Percentiles rank a stretch among this genome's conserved stretches.
Conservation (phyloP, 2,888 invertebrate genomes). For the Pelosia muscerda region DNA sequence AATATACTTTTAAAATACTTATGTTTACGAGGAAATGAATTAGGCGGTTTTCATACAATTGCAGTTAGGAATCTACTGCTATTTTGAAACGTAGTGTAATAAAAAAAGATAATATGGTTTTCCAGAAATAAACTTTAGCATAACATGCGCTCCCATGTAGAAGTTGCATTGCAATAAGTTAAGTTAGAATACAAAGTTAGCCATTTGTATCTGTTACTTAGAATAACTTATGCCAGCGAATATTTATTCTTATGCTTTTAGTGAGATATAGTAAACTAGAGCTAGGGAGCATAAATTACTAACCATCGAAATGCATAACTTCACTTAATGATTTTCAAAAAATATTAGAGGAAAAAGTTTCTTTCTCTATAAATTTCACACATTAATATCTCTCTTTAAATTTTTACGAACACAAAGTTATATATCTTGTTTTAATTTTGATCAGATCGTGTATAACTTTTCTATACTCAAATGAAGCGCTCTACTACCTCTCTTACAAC, state of each 20-base stretch:
- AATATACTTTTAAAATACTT: no score
- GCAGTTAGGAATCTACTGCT: not conserved
- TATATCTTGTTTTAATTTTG: not conserved
- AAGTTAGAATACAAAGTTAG: conserved; percentile 8
- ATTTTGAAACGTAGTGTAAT: not conserved
- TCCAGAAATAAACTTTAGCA: not conserved
- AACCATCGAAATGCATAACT: no score
- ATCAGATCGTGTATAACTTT: no score
- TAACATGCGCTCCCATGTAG: not conserved
- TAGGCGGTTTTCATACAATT: not conserved
- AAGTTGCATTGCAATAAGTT: conserved; percentile 4
- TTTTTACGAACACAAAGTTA: not conserved
- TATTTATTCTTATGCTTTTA: no score
- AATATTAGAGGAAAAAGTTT: not conserved
- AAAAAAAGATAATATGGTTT: not conserved
- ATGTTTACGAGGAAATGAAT: no score
- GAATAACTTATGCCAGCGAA: conserved; percentile 22
- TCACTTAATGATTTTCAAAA: not conserved
- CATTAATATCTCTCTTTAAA: not conserved
- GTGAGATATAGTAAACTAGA: conserved; percentile 7
- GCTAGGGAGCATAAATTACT: not conserved
- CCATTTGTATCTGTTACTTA: conserved; percentile 4
- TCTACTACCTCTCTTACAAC: no score
- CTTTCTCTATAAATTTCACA: not conserved
- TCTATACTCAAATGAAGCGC: no score